phyloP scores from a whole-genome alignment of 1,140 invertebrate species.

The Lasioglossum albipes region DNA sequence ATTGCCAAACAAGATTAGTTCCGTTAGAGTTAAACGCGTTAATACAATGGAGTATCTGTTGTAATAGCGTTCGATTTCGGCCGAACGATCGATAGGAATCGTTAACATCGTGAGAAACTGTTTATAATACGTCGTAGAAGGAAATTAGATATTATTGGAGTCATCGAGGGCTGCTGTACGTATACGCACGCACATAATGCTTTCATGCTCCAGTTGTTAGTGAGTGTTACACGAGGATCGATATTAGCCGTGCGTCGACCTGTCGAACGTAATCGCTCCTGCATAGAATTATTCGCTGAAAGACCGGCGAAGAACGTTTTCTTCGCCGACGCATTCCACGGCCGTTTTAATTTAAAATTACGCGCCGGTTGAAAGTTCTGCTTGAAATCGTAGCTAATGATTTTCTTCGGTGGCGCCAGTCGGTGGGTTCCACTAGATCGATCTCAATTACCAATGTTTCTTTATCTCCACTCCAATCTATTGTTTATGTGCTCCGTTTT shows the following conservation, averaged over 20 bases:
- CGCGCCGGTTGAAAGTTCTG: not conserved
- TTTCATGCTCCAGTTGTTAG: conserved; percentile 66
- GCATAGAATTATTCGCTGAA: conserved; percentile 52
- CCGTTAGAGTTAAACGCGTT: not conserved
- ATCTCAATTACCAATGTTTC: conserved; percentile 36
- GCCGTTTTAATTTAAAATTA: not conserved
- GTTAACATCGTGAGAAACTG: conserved; percentile 38
- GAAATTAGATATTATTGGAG: conserved; percentile 59
- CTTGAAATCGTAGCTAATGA: not conserved
- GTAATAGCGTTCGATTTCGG: not conserved
- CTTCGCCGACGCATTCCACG: conserved; percentile 15
- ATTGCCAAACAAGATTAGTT: not conserved
- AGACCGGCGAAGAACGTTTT: not conserved
- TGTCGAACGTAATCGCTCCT: conserved; percentile 52
- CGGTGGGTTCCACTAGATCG: conserved; percentile 35
- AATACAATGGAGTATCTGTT: not conserved
- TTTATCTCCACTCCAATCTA: conserved; percentile 21
- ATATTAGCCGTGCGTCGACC: conserved; percentile 60
- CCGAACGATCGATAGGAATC: conserved; percentile 3
- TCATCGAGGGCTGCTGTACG: conserved; percentile 22
- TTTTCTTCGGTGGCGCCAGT: conserved; percentile 27
- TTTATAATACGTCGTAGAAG: conserved; percentile 35
- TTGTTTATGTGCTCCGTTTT: conserved; percentile 20
- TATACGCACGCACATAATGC: conserved; percentile 46
- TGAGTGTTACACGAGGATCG: conserved; percentile 59